Evolutionary conservation across 2,113 vertebrate genomes (phyloP), one percentile per base, ranked within the genome.

Genomic region (Trematocara macrostoma): DNA sequence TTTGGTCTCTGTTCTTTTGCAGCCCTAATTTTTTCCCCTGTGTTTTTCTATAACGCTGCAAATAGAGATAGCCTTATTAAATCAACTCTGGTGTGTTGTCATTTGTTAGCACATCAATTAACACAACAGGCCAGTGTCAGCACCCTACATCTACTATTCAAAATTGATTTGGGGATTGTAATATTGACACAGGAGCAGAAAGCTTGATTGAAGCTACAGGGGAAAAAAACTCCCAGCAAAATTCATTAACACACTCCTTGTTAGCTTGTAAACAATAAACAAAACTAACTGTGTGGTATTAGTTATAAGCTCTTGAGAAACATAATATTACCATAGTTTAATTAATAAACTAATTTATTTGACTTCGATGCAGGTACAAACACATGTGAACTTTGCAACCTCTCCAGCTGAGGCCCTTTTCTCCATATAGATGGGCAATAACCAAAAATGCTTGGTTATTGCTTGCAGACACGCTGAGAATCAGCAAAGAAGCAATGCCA

Each of bases 21-120:
- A 82, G 74, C 42, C 10, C 83, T 90, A 91, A 79, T 91, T 85
- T 86, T 88, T 29, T 59, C 67, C 20, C 23, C 52, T 84, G 67
- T 88, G 85, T 90, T 90, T 78, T 42, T 69, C 11, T 64, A 18
- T 38, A 53, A 34, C 7, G 11, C 81, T 53, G 29, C 26, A 51
- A 85, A 79, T 78, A 74, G 11, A 55, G 29, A 57, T 57, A 67
- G 35, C 45, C n/a, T 83, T 90, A 93, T 94, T 91, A 90, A 88
- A 92, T 91, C 81, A 87, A 76, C 84, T 69, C 85, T 53, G 57
- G 67, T 74, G 79, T 82, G 71, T 79, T 56, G 55, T 42, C 80
- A 57, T 91, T 89, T 83, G 35, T 80, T 56, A 71, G 80, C 34
- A 88, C 11, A 34, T 78, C 69, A 23, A 90, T 90, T 89, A 86